Base-by-base conservation (phyloP, 2,888 invertebrate species). In the Chesias legatella region DNA sequence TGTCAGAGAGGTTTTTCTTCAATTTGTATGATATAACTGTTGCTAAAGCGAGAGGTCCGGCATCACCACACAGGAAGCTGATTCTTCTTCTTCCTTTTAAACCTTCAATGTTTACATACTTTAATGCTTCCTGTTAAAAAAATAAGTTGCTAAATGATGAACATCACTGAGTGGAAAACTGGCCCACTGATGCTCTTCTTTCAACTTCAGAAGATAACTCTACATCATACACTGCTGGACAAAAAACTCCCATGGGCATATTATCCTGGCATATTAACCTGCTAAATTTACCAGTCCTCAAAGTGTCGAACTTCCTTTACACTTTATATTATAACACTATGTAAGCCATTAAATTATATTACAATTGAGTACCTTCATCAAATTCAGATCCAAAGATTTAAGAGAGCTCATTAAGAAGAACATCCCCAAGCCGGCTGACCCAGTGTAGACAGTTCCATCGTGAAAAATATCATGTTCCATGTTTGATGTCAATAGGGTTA, bases 31-130 rank as follows among this genome's bases (percentile, higher is more conserved):
- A 91, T 39, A 94, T 82, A 3, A 90, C 92, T 4, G 93, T 90
- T 6, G 93, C 93, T 7, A 95, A 88, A 2, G 95, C 95, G 56
- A 93, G 91, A 21, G 94, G 91, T 0, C 97, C 96, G 30, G 93
- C 92, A 73, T 93, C 92, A 8, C 96, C 96, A 58, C 95, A 91
- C 10, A 96, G 72, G 72, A 95, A 95, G 26, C 93, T 92, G 29
- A 92, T 86, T 51, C 90, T 67, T 10, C 90, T 67, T 10, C 58
- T 67, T 1, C 75, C 76, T 63, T 75, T 82, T 11, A 83, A 49
- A 39, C 64, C 62, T 23, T 76, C 63, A 31, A 84, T 44, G 33
- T 78, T 56, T 40, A 85, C 47, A 42, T 75, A 85, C 33, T 71
- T 52, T 45, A 73, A 48, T 27, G 80, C 76, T 32, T 41, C 60